Evolutionary conservation across 2,113 vertebrate genomes (phyloP).

Genomic region (Galemys pyrenaicus): DNA sequence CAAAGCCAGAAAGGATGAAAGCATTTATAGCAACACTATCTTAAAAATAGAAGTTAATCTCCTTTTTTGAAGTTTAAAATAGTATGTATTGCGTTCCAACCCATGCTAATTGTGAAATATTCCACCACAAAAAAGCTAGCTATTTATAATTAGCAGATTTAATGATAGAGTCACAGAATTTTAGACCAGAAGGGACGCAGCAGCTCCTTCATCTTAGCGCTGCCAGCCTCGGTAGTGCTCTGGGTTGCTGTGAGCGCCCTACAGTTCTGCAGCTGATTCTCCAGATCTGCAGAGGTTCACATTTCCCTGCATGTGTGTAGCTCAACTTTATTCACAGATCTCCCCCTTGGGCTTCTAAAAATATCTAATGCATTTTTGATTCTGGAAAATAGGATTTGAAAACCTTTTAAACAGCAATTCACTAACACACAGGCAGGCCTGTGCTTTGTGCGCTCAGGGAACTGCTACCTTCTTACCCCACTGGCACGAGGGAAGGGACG

Average conservation of each 20-base stretch:
- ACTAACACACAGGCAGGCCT: not conserved
- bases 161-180: conserved; percentile 12
- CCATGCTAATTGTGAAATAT: conserved; percentile 57
- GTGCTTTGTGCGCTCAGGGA: not conserved
- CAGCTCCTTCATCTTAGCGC: not conserved
- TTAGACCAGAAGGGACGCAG: not conserved
- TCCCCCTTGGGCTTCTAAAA: not conserved
- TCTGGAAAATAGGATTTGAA: not conserved
- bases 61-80: conserved; percentile 66
- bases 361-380: not conserved
- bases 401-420: conserved; percentile 37
- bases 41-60: conserved; percentile 58
- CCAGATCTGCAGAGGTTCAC: not conserved
- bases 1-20: conserved; percentile 51
- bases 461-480: not conserved
- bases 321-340: not conserved
- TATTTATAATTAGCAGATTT: conserved; percentile 39
- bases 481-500: not conserved
- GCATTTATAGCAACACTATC: conserved; percentile 44
- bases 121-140: conserved; percentile 58
- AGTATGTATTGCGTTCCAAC: conserved; percentile 45
- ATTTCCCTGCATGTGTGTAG: not conserved
- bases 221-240: not conserved
- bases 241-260: not conserved
- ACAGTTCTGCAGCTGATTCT: not conserved